These are phyloP conservation scores for Pangasius djambal DNA, from an alignment of 2,797 vertebrate genomes.

Conservation along the genomic window DNA sequence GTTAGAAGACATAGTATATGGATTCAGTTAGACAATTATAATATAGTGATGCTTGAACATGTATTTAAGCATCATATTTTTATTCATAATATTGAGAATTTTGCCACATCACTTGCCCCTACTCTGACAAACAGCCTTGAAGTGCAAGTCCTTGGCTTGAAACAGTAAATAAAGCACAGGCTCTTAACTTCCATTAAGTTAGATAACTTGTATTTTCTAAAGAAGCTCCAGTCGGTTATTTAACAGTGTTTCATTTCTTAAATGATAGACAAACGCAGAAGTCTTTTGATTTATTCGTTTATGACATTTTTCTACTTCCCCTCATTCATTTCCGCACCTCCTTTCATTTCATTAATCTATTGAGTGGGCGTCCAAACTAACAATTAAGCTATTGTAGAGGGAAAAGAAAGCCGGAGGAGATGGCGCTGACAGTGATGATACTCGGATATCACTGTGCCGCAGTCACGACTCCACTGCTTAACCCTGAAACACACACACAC, in stretches of 20 bases:
- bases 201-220: background rate
- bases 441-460: conserved; percentile 65
- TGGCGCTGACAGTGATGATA: conserved; percentile 69
- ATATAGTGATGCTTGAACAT: background rate
- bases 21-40: background rate
- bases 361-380: conserved; percentile 73
- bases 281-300: conserved; percentile 78
- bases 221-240: background rate
- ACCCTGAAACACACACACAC: conserved; percentile 60
- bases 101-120: conserved; percentile 40
- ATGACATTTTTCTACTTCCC: conserved; percentile 44
- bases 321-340: conserved; percentile 69
- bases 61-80: background rate
- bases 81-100: background rate
- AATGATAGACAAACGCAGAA: conserved; percentile 46
- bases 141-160: background rate
- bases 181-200: background rate
- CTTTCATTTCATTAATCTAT: conserved; percentile 70
- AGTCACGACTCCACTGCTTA: conserved; percentile 78
- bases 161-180: background rate
- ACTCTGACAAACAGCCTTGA: background rate
- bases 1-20: background rate
- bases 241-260: background rate
- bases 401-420: conserved; percentile 76
- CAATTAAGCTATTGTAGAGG: conserved; percentile 80